Base-by-base conservation (phyloP, 2,113 vertebrate genomes). In the Piprites chloris region DNA sequence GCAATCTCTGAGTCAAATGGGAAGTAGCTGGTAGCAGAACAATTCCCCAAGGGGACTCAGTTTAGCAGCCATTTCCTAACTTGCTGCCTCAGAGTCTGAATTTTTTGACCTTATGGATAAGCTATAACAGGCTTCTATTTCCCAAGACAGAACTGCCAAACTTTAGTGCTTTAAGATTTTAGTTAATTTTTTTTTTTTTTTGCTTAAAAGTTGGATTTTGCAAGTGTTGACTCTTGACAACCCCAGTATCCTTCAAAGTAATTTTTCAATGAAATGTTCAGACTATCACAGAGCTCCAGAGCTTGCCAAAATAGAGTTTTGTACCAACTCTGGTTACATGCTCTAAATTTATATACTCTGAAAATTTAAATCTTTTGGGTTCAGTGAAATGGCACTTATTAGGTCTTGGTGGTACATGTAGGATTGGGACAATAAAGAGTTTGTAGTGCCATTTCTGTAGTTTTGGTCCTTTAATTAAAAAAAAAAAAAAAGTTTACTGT, bases 201-300 rank as follows among this genome's bases (percentile, higher is more conserved):
- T 77, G 50, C 55, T 93, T 71, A 67, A 72, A 88, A 84, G 68
- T 53, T 77, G 50, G 63, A 24, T 81, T 96, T 87, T 86, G 44
- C 35, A 67, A 8, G 9, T 47, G 5, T 50, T 92, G 80, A 41
- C 14, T 63, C 39, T 73, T 86, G 68, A 41, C 16, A 90, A 18
- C 13, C 5, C 4, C 19, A 11, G 5, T 71, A 35, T 32, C 42
- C 42, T 89, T 86, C 47, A 77, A 90, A 80, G 28, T 52, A 78
- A 67, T 47, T 86, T 13, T 53, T 90, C 7, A 47, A 27, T 32
- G 0, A 76, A 86, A 50, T 58, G 8, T 27, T 81, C 12, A 71
- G 28, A 56, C 46, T 47, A 69, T 50, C 27, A 78, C 12, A 76
- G 71, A 46, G 24, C 24, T 80, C 63, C 49, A 50, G 46, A 53